Evolutionary conservation across 2,113 vertebrate genomes (phyloP).

Genomic region (Charadrius vociferus): DNA sequence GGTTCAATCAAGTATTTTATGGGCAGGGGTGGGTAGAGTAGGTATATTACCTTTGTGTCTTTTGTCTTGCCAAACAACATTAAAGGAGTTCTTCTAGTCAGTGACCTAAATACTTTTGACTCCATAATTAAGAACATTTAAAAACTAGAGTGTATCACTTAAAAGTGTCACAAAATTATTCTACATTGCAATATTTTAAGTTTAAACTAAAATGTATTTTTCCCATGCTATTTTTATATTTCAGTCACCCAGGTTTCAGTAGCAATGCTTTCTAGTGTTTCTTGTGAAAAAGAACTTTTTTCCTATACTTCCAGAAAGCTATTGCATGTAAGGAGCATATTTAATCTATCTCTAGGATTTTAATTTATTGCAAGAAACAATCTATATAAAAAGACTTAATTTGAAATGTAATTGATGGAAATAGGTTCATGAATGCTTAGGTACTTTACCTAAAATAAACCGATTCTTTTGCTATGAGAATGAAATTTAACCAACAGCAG

Average conservation of each 20-base stretch:
- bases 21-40: background rate
- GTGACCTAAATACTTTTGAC: background rate
- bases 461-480: background rate
- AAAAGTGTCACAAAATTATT: background rate
- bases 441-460: background rate
- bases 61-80: background rate
- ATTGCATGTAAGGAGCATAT: background rate
- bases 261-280: background rate
- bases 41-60: background rate
- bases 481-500: background rate
- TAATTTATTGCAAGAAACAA: background rate
- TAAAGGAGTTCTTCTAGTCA: background rate
- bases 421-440: background rate
- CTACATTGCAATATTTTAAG: background rate
- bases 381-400: background rate
- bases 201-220: background rate
- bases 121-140: background rate
- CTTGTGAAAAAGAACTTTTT: background rate
- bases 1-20: background rate
- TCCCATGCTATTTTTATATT: background rate
- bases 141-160: background rate
- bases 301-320: background rate
- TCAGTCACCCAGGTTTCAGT: background rate
- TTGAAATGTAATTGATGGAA: background rate
- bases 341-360: background rate